Evolutionary conservation across 2,888 invertebrate species (phyloP).

Genomic region (Scelioninae gen. 1): DNA sequence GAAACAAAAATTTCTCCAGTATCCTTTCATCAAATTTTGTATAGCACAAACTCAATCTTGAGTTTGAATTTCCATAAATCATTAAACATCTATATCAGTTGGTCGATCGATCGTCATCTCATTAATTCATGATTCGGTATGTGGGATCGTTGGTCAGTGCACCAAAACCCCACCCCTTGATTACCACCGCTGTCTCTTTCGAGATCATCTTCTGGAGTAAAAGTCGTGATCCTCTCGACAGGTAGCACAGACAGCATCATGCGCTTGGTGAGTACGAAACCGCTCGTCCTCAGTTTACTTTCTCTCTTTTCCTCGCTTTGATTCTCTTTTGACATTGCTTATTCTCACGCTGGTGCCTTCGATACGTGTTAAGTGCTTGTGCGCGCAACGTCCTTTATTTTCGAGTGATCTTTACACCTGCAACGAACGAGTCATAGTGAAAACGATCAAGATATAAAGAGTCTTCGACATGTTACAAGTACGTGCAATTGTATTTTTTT

Average conservation of each 20-base stretch:
- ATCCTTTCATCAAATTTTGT: too few relatives aligned
- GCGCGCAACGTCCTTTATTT: slow-evolving; percentile 58
- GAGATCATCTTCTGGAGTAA: too few relatives aligned
- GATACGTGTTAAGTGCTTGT: slow-evolving; percentile 67
- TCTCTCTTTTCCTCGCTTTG: slow-evolving; percentile 68
- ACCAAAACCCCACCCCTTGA: too few relatives aligned
- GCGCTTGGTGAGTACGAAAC: slow-evolving; percentile 84
- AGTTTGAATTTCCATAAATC: too few relatives aligned
- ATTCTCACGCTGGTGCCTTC: slow-evolving; percentile 61
- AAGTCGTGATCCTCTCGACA: slow-evolving; percentile 69
- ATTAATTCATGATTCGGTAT: too few relatives aligned
- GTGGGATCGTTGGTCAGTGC: too few relatives aligned
- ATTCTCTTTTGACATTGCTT: slow-evolving; percentile 54
- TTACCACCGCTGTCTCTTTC: too few relatives aligned
- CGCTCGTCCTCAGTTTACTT: slow-evolving; percentile 67
- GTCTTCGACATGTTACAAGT: slow-evolving; percentile 55
- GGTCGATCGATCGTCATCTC: too few relatives aligned
- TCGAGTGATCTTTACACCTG: slow-evolving; percentile 52
- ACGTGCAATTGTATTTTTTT: slow-evolving; percentile 32
- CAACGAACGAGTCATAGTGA: slow-evolving; percentile 33
- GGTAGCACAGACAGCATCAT: slow-evolving; percentile 83
- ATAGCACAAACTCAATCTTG: too few relatives aligned
- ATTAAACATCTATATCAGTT: too few relatives aligned
- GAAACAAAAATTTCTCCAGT: too few relatives aligned
- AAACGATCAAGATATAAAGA: slow-evolving; percentile 7